A percentile compares a stretch with the other conserved stretches of the same genome.
Conservation (phyloP, 2,797 vertebrate species). For the Apodemus agrarius region DNA sequence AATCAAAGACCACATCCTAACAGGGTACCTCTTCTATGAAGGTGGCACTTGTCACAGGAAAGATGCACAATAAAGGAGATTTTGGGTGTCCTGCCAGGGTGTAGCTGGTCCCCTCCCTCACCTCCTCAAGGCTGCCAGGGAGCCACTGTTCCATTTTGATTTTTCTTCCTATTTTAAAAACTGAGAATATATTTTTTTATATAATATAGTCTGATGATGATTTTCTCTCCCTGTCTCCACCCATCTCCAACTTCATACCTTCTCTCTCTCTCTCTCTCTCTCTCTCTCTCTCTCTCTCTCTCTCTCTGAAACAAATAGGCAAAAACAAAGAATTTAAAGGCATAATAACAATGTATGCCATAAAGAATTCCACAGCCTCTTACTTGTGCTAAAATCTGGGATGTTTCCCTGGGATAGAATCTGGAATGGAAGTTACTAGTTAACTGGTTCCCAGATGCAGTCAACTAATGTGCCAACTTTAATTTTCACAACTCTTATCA, state of each 20-base stretch:
- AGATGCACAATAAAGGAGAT: background rate
- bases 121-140: background rate
- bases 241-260: background rate
- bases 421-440: constrained; percentile 1
- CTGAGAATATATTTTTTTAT: background rate
- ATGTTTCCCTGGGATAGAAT: background rate
- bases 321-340: background rate
- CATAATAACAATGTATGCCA: background rate
- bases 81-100: background rate
- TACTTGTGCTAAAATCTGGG: background rate
- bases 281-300: no score
- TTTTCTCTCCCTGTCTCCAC: background rate
- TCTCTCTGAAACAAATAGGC: background rate
- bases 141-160: background rate
- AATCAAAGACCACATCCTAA: background rate
- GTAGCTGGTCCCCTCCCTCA: no score
- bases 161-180: background rate
- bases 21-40: background rate
- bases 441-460: background rate
- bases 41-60: background rate
- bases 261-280: background rate
- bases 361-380: background rate
- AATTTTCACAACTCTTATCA: background rate
- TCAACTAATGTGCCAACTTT: background rate
- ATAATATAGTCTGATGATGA: background rate